Base-by-base conservation (phyloP, 2,797 vertebrate genomes). In the Phoebastria nigripes region DNA sequence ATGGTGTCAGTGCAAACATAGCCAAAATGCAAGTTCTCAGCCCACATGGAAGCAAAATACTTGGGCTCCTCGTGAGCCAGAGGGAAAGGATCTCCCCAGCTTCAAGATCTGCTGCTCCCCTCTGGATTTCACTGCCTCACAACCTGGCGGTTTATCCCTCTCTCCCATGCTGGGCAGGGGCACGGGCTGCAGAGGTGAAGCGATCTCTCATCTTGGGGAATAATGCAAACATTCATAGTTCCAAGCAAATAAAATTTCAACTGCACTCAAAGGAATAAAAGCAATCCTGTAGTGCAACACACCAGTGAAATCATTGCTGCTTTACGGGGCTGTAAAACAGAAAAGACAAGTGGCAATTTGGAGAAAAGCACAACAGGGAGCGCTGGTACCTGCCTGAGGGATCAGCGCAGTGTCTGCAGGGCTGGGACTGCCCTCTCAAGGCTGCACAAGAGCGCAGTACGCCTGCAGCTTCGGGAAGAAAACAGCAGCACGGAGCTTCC, bases 361-460 rank as follows among this genome's bases (percentile, higher is more conserved):
- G 13, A 19, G 41, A 37, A 77, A 87, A 84, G 59, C 44, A 46
- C 8, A 82, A 25, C 7, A 56, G 33, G 24, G 46, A 91, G 24
- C 3, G 2, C 33, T 25, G 29, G 35, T 25, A 83, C 15, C 65
- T 66, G 49, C 70, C 54, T 8, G n/a, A 54, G 66, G 20, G 20
- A 33, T 15, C 13, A 31, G n/a, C 2, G 11, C 46, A 6, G 63
- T 3, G 4, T 37, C 70, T 6, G 33, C 29, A 93, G 88, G 70
- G 89, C 79, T 78, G 39, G 24, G 67, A 81, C 66, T 90, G 87
- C 82, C 78, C 90, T 80, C 96, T 93, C 93, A 84, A 71, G 94
- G 94, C 82, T n/a, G 24, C 63, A 12, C 15, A 8, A 29, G 54
- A 51, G 59, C 1, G 8, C 16, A 17, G 4, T 15, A 65, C 1